These are phyloP conservation scores for Gastrophryne carolinensis DNA, from an alignment of 2,797 vertebrate genomes.

Conservation along the genomic window DNA sequence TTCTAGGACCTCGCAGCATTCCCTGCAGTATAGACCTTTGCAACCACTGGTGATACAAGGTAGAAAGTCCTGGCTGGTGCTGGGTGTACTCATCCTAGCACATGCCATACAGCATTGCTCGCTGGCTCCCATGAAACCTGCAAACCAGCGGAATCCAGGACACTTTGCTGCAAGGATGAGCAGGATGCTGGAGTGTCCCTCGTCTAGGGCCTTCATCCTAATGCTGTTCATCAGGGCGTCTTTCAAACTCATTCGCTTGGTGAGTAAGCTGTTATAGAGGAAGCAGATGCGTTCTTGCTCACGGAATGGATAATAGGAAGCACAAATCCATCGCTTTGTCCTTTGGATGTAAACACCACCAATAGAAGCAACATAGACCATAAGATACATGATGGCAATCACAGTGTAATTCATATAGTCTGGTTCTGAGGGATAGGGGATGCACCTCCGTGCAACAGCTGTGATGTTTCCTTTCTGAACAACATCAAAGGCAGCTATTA, in stretches of 20 bases:
- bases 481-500: not conserved
- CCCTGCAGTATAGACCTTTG: not conserved
- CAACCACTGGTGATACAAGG: not conserved
- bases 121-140: not conserved
- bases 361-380: not conserved
- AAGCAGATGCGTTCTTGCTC: not conserved
- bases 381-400: not conserved
- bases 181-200: not conserved
- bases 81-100: not conserved
- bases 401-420: not conserved
- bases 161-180: not conserved
- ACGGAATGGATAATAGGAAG: not conserved
- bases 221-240: not conserved
- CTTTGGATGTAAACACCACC: not conserved
- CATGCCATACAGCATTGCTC: not conserved
- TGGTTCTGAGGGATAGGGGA: not conserved
- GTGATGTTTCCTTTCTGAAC: not conserved
- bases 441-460: not conserved
- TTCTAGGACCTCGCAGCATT: not conserved
- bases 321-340: not conserved
- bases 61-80: fast-evolving
- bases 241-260: not conserved
- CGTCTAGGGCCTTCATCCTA: not conserved
- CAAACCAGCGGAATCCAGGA: not conserved
- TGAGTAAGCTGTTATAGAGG: not conserved